Evolutionary conservation across 2,113 vertebrate species (phyloP), one percentile per base, ranked within the genome.

Genomic region (Tricholaema leucomelas): DNA sequence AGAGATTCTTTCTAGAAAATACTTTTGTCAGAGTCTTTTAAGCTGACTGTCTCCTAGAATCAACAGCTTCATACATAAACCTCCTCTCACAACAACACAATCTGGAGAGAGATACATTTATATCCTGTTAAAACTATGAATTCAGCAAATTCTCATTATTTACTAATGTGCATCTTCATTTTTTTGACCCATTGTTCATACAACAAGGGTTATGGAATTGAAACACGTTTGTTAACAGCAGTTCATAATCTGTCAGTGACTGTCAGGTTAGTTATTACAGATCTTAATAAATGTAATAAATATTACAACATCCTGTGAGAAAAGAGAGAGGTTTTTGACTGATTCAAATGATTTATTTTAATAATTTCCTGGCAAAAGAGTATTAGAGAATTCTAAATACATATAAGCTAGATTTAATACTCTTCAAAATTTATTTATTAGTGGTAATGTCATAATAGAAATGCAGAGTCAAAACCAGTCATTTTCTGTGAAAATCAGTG

Each of bases 261-360:
- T 79, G 11, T 48, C 24, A 67, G 9, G 9, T 27, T 74, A 55
- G 6, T n/a, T 72, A 54, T 31, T 46, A 82, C 11, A 46, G 23
- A 13, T 70, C 28, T 46, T 63, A 59, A 35, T 27, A 14, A 56
- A 21, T 69, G 35, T 36, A 19, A 31, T 35, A 50, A 55, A 67
- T 46, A 50, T 12, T 81, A 23, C 46, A 63, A 35, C 6, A 50
- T 36, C 2, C 21, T 44, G 4, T 21, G 36, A 30, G 42, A 50
- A 50, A 50, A 50, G 23, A 23, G 3, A 23, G 0, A 17, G 3
- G 3, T 1, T 5, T 10, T 1, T 55, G 66, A 30, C 44, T 75
- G n/a, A 52, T 52, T 79, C 60, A 28, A 2, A 33, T 23, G 72
- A 75, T 48, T 33, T 23, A 42, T 73, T 75, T 69, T n/a, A 54